These are phyloP conservation scores for Antitype chi DNA, from an alignment of 2,888 invertebrate genomes.

Conservation along the genomic window DNA sequence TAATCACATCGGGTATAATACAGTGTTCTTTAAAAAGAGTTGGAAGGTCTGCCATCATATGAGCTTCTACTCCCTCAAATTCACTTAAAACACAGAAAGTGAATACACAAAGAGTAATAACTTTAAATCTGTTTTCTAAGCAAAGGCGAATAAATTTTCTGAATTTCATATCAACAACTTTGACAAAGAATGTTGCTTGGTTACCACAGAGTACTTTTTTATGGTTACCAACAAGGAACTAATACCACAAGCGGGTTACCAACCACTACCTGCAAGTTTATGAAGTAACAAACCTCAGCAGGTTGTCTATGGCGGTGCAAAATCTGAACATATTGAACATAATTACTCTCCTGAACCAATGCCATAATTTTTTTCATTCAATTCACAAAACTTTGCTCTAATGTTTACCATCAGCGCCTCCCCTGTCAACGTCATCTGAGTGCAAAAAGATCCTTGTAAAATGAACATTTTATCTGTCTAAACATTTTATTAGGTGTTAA, in stretches of 20 bases:
- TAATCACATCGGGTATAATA: constrained; percentile 93
- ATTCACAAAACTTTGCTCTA: background rate
- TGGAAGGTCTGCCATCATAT: constrained; percentile 77
- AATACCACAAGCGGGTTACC: too few relatives aligned
- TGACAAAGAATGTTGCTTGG: constrained; percentile 60
- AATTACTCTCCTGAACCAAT: too few relatives aligned
- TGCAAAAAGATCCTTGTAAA: background rate
- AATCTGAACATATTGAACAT: too few relatives aligned
- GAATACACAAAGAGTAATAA: constrained; percentile 9
- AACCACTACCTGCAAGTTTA: constrained; percentile 2
- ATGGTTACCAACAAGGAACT: too few relatives aligned
- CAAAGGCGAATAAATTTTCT: constrained; percentile 20
- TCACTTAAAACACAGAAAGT: constrained; percentile 1
- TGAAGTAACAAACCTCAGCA: background rate
- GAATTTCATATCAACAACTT: constrained; percentile 53
- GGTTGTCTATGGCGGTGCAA: background rate
- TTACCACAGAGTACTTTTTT: too few relatives aligned
- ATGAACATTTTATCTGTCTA: background rate
- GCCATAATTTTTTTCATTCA: background rate
- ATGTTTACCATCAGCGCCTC: background rate
- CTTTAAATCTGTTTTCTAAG: background rate
- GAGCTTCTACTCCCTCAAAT: background rate
- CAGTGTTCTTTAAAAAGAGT: constrained; percentile 87
- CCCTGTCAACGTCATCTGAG: background rate
- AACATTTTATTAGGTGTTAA: background rate